Percentiles rank a stretch among this genome's conserved stretches.
phyloP scores from a whole-genome alignment of 2,888 invertebrate genomes.

The Ethmia dodecea region DNA sequence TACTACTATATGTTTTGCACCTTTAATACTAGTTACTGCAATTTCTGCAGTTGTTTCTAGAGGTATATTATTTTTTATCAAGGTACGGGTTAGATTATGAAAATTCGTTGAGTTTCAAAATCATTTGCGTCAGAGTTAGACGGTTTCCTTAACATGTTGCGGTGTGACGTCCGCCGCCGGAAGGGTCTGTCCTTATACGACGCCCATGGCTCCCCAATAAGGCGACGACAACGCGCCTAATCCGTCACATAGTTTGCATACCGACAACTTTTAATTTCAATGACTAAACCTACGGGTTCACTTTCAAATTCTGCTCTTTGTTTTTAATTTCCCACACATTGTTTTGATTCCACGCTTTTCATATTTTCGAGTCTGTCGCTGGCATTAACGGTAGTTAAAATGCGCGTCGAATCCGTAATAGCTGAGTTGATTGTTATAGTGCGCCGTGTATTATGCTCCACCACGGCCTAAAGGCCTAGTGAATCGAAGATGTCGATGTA shows the following conservation, averaged over 20 bases:
- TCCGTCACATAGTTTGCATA: slow-evolving; percentile 35
- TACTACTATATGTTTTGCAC: slow-evolving; percentile 23
- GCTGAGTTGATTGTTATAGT: slow-evolving; percentile 33
- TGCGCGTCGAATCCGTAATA: slow-evolving; percentile 58
- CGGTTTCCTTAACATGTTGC: slow-evolving; percentile 24
- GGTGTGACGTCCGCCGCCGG: slow-evolving; percentile 46
- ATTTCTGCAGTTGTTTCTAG: slow-evolving; percentile 6
- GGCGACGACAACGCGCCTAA: slow-evolving; percentile 39
- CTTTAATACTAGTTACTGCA: slow-evolving; percentile 10
- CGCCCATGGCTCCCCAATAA: slow-evolving; percentile 34
- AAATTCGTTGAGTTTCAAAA: neutral
- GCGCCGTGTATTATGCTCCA: slow-evolving; percentile 53
- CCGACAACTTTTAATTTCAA: slow-evolving; percentile 39
- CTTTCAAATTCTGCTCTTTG: slow-evolving; percentile 31
- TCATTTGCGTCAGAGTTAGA: slow-evolving; percentile 1
- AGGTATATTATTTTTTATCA: too few species aligned
- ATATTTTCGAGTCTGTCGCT: too few species aligned
- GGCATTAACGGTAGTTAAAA: slow-evolving; percentile 22
- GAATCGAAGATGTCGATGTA: slow-evolving; percentile 82
- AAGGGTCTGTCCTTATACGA: slow-evolving; percentile 45
- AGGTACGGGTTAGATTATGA: too few species aligned
- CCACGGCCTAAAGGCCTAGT: slow-evolving; percentile 46
- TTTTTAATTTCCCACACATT: slow-evolving; percentile 23
- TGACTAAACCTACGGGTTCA: slow-evolving; percentile 22
- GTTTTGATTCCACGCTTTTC: slow-evolving; percentile 15